A percentile compares a stretch with the other conserved stretches of the same genome.
Evolutionary conservation across 1,140 invertebrate species (phyloP).

Genomic region (Rhagoletis zephyria): DNA sequence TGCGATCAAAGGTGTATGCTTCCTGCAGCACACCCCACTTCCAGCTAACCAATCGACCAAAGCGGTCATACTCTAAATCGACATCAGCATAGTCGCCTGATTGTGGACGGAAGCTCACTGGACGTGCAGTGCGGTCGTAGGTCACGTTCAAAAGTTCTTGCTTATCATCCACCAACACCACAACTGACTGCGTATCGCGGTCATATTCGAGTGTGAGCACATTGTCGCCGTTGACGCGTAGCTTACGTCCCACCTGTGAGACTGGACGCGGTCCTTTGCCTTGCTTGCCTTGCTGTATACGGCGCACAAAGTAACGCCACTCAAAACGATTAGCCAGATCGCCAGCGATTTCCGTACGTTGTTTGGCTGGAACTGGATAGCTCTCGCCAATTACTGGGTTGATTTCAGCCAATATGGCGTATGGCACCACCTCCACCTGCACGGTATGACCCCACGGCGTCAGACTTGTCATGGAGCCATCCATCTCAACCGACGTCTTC

Average conservation of each 20-base stretch:
- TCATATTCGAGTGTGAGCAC: slow-evolving; percentile 94
- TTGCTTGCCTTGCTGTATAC: slow-evolving; percentile 78
- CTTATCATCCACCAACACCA: slow-evolving; percentile 90
- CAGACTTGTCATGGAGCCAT: slow-evolving; percentile 85
- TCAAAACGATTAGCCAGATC: slow-evolving; percentile 94
- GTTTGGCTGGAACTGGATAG: slow-evolving; percentile 91
- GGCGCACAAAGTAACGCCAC: slow-evolving; percentile 91
- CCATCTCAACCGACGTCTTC: slow-evolving; percentile 84
- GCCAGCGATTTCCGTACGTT: slow-evolving; percentile 89
- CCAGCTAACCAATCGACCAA: slow-evolving; percentile 91
- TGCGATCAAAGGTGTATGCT: slow-evolving; percentile 89
- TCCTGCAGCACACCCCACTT: slow-evolving; percentile 92
- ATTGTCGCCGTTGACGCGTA: slow-evolving; percentile 92
- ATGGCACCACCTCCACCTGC: slow-evolving; percentile 89
- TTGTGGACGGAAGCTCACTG: slow-evolving; percentile 89
- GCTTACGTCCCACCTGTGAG: slow-evolving; percentile 86
- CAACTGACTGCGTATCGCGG: slow-evolving; percentile 88
- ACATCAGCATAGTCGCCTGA: slow-evolving; percentile 89
- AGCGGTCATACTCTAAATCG: slow-evolving; percentile 92
- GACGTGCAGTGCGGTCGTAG: slow-evolving; percentile 91
- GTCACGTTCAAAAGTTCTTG: slow-evolving; percentile 91
- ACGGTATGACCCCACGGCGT: slow-evolving; percentile 87
- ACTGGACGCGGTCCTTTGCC: slow-evolving; percentile 79
- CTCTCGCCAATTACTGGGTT: slow-evolving; percentile 88
- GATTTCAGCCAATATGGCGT: slow-evolving; percentile 86